phyloP scores from a whole-genome alignment of 1,140 invertebrate species.

The Drosophila erecta region DNA sequence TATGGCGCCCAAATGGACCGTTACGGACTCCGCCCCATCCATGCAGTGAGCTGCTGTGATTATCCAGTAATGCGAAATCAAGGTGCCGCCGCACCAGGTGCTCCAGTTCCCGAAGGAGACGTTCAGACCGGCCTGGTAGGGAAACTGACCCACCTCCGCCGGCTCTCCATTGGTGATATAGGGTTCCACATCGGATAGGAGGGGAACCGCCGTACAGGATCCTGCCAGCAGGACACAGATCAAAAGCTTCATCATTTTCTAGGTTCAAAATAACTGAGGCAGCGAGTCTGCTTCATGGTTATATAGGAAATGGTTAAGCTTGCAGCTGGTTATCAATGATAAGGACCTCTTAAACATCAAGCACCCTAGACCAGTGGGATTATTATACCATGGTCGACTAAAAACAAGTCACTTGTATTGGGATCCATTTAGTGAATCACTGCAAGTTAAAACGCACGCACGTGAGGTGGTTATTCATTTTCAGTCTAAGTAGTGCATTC shows the following conservation, averaged over 20 bases:
- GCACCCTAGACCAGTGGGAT: conserved; percentile 25
- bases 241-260: conserved; percentile 9
- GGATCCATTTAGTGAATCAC: background rate
- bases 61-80: conserved; percentile 51
- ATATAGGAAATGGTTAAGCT: conserved; percentile 13
- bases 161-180: conserved; percentile 62
- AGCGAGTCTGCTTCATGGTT: background rate
- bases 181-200: background rate
- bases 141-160: conserved; percentile 54
- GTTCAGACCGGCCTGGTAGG: conserved; percentile 71
- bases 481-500: conserved; percentile 3
- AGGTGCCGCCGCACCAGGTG: conserved; percentile 59
- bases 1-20: conserved; percentile 38
- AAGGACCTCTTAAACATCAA: conserved; percentile 8
- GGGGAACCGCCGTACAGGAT: background rate
- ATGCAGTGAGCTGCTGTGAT: conserved; percentile 64
- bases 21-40: conserved; percentile 29
- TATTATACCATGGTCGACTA: conserved; percentile 3
- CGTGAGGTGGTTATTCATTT: background rate
- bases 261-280: background rate
- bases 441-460: background rate
- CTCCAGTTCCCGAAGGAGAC: conserved; percentile 39
- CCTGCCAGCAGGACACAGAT: background rate
- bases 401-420: conserved; percentile 5
- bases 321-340: conserved; percentile 14